These are phyloP conservation scores for Corapipo altera DNA, from an alignment of 2,113 vertebrate genomes.

Conservation along the genomic window DNA sequence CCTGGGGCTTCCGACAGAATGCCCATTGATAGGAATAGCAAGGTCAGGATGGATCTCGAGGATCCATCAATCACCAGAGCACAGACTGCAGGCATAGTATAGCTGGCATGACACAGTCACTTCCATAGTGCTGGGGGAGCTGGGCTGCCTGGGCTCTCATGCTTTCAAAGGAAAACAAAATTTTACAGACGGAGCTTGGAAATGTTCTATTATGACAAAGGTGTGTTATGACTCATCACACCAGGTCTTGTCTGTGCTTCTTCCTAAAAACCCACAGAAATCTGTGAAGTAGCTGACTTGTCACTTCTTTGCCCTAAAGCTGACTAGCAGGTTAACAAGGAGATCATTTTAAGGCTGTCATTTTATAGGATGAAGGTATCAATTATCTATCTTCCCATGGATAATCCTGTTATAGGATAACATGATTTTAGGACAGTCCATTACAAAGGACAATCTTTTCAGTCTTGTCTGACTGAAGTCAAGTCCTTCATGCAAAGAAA, in stretches of 20 bases:
- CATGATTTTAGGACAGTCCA: conserved; percentile 4
- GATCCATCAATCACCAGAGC: not conserved
- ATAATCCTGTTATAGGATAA: conserved; percentile 30
- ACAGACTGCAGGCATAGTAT: not conserved
- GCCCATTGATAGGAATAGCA: not conserved
- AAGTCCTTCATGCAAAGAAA: not conserved
- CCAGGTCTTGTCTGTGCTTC: not conserved
- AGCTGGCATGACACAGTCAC: not conserved
- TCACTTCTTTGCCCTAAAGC: not conserved
- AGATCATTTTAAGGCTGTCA: not conserved
- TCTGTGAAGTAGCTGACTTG: not conserved
- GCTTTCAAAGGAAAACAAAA: not conserved
- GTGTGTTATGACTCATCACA: not conserved
- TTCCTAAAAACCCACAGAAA: not conserved
- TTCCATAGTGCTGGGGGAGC: not conserved
- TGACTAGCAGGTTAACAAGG: not conserved
- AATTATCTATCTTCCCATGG: not conserved
- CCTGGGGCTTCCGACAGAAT: conserved; percentile 10
- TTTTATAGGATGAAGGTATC: conserved; percentile 10
- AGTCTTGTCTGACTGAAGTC: not conserved
- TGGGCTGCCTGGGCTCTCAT: not conserved
- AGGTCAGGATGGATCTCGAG: conserved; percentile 20
- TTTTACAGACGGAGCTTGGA: not conserved
- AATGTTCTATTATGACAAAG: not conserved
- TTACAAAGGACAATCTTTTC: conserved; percentile 18